A percentile compares a stretch with the other conserved stretches of the same genome.
Evolutionary conservation across 2,113 vertebrate species (phyloP).

Genomic region (Drymodes brunneopygia): DNA sequence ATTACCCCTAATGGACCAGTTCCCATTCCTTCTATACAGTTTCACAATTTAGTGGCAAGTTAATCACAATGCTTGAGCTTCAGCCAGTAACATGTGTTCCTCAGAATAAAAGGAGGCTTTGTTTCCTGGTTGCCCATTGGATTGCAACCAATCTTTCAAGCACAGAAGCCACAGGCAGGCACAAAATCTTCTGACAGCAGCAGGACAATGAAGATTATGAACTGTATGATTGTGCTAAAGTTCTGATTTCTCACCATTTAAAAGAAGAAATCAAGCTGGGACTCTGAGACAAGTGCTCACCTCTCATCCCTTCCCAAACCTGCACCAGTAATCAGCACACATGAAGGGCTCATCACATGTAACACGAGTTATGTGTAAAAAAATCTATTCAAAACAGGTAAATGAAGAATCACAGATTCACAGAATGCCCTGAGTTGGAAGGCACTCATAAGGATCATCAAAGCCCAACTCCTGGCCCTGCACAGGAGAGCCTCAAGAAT

Average conservation of each 20-base stretch:
- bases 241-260: not conserved
- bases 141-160: not conserved
- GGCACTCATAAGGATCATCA: not conserved
- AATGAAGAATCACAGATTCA: not conserved
- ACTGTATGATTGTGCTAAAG: not conserved
- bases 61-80: not conserved
- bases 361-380: not conserved
- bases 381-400: not conserved
- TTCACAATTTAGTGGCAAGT: not conserved
- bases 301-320: not conserved
- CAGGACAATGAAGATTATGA: not conserved
- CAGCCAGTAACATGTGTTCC: not conserved
- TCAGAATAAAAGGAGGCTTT: not conserved
- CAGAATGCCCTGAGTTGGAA: not conserved
- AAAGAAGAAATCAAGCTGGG: not conserved
- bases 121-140: not conserved
- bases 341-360: fast-evolving
- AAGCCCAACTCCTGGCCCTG: not conserved
- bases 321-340: not conserved
- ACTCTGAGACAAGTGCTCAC: not conserved
- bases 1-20: not conserved
- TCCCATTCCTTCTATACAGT: not conserved
- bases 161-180: fast-evolving
- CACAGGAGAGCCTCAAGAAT: not conserved
- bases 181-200: not conserved